A percentile compares a stretch with the other conserved stretches of the same genome.
Conservation (phyloP, 1,140 invertebrate species). For the Neoseiulus cucumeris region DNA sequence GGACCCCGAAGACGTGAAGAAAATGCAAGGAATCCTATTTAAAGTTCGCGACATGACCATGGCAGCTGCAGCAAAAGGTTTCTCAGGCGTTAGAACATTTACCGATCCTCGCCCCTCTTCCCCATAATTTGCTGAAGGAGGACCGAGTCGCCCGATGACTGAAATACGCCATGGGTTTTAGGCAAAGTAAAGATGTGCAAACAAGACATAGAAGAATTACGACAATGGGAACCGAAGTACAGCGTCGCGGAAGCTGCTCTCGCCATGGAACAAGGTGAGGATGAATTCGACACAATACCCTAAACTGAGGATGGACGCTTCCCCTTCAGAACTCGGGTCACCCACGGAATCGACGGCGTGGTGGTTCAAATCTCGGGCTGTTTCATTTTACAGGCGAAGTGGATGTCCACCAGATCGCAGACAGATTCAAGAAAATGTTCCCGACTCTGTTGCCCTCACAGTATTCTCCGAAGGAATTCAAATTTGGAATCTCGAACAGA, state of each 20-base stretch:
- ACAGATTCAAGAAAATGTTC: conserved; percentile 8
- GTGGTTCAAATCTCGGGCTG: no score
- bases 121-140: no score
- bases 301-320: no score
- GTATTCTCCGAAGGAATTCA: not conserved
- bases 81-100: no score
- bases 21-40: not conserved
- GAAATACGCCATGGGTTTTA: not conserved
- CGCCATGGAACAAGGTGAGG: not conserved
- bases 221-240: not conserved
- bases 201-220: not conserved
- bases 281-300: no score
- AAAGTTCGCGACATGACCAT: not conserved
- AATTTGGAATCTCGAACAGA: not conserved
- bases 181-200: not conserved
- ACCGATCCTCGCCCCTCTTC: no score
- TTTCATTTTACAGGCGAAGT: not conserved
- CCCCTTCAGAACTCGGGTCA: no score
- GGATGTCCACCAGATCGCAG: not conserved
- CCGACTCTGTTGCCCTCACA: not conserved
- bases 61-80: not conserved
- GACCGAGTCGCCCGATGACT: no score
- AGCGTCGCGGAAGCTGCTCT: not conserved
- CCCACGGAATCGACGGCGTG: no score
- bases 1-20: not conserved